phyloP scores from a whole-genome alignment of 2,113 vertebrate genomes.

The Melanerpes aurifrons region DNA sequence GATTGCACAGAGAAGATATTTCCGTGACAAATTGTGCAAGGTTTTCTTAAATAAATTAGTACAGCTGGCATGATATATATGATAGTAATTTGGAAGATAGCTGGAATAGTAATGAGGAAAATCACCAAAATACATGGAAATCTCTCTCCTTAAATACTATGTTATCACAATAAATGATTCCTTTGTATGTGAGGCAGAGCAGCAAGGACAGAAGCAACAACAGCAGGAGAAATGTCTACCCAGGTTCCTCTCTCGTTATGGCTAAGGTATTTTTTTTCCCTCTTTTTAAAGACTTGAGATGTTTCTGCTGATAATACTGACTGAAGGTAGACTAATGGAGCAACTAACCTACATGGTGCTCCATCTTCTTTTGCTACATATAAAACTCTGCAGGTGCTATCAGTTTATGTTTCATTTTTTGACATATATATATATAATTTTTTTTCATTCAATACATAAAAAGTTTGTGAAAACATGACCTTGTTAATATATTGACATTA shows the following conservation, averaged over 20 bases:
- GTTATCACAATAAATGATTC: not conserved
- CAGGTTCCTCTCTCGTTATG: fast-evolving
- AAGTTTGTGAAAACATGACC: not conserved
- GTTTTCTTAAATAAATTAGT: not conserved
- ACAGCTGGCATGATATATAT: not conserved
- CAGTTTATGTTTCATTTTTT: not conserved
- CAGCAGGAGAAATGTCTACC: not conserved
- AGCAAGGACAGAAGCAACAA: not conserved
- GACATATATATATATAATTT: too few relatives aligned
- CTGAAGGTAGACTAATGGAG: not conserved
- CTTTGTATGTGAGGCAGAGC: not conserved
- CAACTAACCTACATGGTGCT: not conserved
- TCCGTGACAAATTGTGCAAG: not conserved
- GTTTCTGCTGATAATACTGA: not conserved
- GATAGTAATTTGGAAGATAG: not conserved
- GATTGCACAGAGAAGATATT: not conserved
- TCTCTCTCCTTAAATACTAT: not conserved
- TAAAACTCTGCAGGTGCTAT: not conserved
- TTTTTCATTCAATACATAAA: not conserved
- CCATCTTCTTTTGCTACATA: not conserved
- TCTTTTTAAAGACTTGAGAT: not conserved
- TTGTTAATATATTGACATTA: not conserved
- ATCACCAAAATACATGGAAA: not conserved
- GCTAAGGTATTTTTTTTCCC: not conserved
- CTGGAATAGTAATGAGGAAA: not conserved